A percentile compares a stretch with the other conserved stretches of the same genome.
Evolutionary conservation across 2,888 invertebrate genomes (phyloP).

Genomic region (Thereva nobilitata): DNA sequence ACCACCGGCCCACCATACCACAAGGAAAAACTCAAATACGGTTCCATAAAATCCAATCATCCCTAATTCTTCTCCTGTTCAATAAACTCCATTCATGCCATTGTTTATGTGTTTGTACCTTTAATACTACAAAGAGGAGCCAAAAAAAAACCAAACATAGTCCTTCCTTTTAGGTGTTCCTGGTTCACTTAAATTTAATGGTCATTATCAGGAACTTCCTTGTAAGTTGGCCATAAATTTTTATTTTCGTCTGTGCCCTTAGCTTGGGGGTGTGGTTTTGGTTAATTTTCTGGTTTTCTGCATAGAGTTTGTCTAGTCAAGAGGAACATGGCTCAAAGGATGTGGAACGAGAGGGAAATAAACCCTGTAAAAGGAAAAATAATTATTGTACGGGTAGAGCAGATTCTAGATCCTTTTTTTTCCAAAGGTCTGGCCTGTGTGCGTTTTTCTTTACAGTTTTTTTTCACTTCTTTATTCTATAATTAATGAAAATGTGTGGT

Average conservation of each 20-base stretch:
- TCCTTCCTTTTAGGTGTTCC: constrained; percentile 15
- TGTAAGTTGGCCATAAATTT: constrained; percentile 33
- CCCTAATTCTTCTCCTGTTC: too few relatives aligned
- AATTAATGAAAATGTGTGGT: constrained; percentile 36
- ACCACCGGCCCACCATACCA: too few relatives aligned
- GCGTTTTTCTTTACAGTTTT: not conserved
- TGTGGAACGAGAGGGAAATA: not conserved
- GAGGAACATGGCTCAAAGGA: constrained; percentile 17
- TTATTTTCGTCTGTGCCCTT: constrained; percentile 28
- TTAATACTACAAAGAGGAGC: not conserved
- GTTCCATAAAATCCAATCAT: too few relatives aligned
- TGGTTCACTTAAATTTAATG: constrained; percentile 24
- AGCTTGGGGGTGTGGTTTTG: constrained; percentile 22
- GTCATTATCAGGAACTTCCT: constrained; percentile 25
- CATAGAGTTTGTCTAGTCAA: constrained; percentile 25
- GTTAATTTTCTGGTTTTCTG: constrained; percentile 20
- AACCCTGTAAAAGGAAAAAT: constrained; percentile 18
- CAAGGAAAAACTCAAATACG: too few relatives aligned
- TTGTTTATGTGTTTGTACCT: too few relatives aligned
- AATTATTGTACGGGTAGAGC: constrained; percentile 22
- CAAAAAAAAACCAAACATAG: not conserved
- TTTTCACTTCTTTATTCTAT: constrained; percentile 21
- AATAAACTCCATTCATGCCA: too few relatives aligned
- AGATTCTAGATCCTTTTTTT: not conserved
- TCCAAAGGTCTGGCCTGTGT: too few relatives aligned